Base-by-base conservation (phyloP, 2,113 vertebrate genomes). In the Periophthalmus modestus region DNA sequence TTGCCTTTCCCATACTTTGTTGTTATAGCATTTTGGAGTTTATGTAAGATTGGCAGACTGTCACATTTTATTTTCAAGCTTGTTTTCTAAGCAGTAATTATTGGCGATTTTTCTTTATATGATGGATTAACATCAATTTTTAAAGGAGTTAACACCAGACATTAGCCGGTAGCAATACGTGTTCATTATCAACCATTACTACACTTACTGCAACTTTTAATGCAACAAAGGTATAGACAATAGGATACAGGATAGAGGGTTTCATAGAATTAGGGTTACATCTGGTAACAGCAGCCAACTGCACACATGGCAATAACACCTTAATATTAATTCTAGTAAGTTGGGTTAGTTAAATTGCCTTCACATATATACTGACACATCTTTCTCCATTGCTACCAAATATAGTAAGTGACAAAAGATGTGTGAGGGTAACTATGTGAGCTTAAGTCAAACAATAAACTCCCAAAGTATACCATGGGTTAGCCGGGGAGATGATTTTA, bases 1-100 rank as follows among this genome's bases (percentile, higher is more conserved):
- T 46, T 80, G 46, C 50, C 61, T 69, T 86, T 85, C 79, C 71
- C 79, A 82, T 82, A 78, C 79, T 78, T 77, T 63, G 72, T 47
- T 76, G 81, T 69, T 76, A 68, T 66, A 75, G 81, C 12, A 81
- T 43, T 52, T 71, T 69, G 9, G 10, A 52, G 80, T 82, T 50
- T n/a, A 66, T 83, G 46, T n/a, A 66, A 85, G 15, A 16, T 19
- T 9, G 24, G 24, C 28, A 18, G 28, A 34, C 0, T 59, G 59
- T 34, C 59, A 62, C 2, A 9, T 34, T 28, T 62, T 19, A 62
- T 6, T 62, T 33, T 18, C 15, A 34, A 7, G 23, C 11, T 57
- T 57, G 21, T 57, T 52, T 52, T 21, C 10, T 57, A 12, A 57
- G 21, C 0, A 12, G n/a, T 4, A 11, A 57, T 23, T 18, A 52